A percentile compares a stretch with the other conserved stretches of the same genome.
phyloP scores from a whole-genome alignment of 2,113 vertebrate genomes.

The Nycticryphes semicollaris region DNA sequence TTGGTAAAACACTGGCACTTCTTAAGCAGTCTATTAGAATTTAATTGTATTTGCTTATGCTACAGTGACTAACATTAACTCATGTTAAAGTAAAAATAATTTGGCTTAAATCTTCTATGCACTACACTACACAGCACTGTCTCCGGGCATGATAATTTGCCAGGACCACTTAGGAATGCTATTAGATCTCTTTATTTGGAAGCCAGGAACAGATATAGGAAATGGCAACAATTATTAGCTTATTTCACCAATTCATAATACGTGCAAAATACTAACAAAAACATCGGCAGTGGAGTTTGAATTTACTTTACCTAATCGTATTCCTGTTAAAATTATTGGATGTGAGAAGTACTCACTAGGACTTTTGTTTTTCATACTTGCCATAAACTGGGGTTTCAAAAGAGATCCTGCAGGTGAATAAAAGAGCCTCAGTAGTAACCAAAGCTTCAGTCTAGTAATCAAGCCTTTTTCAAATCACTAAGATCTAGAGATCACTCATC shows the following conservation, averaged over 20 bases:
- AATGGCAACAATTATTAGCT: slow-evolving; percentile 30
- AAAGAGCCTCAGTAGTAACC: background rate
- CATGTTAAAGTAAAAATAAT: slow-evolving; percentile 1
- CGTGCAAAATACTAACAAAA: slow-evolving; percentile 33
- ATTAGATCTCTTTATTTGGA: slow-evolving; percentile 8
- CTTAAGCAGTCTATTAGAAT: background rate
- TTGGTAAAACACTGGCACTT: background rate
- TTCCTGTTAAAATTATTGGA: background rate
- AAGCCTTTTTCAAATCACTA: background rate
- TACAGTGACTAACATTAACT: background rate
- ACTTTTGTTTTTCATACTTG: background rate
- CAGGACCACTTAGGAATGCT: background rate
- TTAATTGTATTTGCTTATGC: background rate
- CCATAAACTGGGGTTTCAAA: background rate
- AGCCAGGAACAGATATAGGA: background rate
- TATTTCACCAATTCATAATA: slow-evolving; percentile 44
- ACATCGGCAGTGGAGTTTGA: slow-evolving; percentile 1
- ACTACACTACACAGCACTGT: background rate
- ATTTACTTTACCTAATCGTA: slow-evolving; percentile 39
- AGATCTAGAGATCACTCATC: background rate
- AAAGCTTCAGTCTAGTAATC: background rate
- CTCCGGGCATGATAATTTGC: slow-evolving; percentile 20
- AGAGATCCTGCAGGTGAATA: background rate
- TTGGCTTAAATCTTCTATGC: background rate
- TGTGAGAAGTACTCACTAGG: background rate